Base-by-base conservation (phyloP, 2,888 invertebrate genomes). In the Sceliomorpha sp. region DNA sequence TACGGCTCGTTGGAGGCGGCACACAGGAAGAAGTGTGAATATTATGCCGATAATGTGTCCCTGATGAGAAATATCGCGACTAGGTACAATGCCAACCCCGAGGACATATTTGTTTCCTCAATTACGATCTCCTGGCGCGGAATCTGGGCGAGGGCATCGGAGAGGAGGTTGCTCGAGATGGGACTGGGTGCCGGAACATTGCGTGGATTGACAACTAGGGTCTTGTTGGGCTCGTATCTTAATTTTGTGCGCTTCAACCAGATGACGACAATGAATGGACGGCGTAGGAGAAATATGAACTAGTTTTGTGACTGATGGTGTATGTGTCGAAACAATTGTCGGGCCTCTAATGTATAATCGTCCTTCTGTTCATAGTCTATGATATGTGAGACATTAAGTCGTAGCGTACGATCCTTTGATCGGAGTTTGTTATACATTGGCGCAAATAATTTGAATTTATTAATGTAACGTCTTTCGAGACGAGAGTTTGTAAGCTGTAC, bases 91-190 rank as follows among this genome's bases (percentile, higher is more conserved):
- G 7, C 26, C 6, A 1, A 3, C 2, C 2, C 17, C 2, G 7
- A 10, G 4, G 2, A 17, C 29, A 26, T 48, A 1, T 3, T 26
- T 2, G 59, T 64, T 15, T 53, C 56, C 27, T 53, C 64, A 2
- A 62, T 68, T 15, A 72, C 68, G 1, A 10, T 66, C 9, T 68
- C 68, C 0, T 70, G 68, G 70, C 34, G 70, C 15, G 72, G 74
- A 0, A 26, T 72, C 1, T 72, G 72, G 70, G 39, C 44, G 2
- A 7, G 13, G 2, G 29, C 8, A n/a, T 64, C 67, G 8, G 67
- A 29, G 12, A 53, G 60, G 13, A 20, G 5, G 15, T 36, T 72
- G 10, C 8, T 56, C 8, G 31, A 24, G n/a, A 26, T 71, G 24
- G 70, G 62, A 0, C 27, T 73, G 0, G 10, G 64, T 0, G 58